Percentiles rank a stretch among this genome's conserved stretches.
Evolutionary conservation across 53 echinoderm and acorn worm genomes (phyloP).

Genomic region (Holothuria leucospilota): DNA sequence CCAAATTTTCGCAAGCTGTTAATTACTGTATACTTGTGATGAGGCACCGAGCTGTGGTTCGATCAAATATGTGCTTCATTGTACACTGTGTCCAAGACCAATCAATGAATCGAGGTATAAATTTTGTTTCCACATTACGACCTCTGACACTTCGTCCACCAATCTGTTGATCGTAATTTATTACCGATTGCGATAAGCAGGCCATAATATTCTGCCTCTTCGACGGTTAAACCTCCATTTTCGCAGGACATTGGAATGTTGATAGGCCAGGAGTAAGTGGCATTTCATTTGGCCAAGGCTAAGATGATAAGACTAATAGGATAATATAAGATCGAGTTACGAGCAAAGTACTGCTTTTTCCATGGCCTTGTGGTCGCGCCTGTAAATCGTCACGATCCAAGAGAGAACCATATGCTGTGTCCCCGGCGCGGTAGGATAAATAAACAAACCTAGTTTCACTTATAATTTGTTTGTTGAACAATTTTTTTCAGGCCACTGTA

Average conservation of each 20-base stretch:
- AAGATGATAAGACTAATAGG: conserved; percentile 19
- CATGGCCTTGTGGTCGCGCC: conserved; percentile 37
- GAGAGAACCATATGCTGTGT: conserved; percentile 19
- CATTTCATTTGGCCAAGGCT: conserved; percentile 1
- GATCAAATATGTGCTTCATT: no score
- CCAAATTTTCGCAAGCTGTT: no score
- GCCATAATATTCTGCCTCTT: no score
- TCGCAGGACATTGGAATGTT: not conserved
- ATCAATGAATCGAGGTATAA: no score
- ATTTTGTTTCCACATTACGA: no score
- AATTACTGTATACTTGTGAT: no score
- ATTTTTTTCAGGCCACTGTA: conserved; percentile 22
- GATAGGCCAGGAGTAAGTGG: conserved; percentile 18
- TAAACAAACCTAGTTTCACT: conserved; percentile 44
- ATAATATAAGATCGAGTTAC: conserved; percentile 10
- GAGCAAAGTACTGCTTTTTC: conserved; percentile 11
- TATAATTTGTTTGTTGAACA: conserved; percentile 36
- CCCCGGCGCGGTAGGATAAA: conserved; percentile 40
- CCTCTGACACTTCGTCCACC: no score
- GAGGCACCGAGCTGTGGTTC: no score
- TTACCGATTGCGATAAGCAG: no score
- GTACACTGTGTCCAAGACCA: no score
- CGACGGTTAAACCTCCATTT: not conserved
- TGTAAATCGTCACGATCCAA: conserved; percentile 8
- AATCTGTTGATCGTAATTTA: no score